Percentiles rank a stretch among this genome's conserved stretches.
Conservation (phyloP, 2,797 vertebrate genomes). For the Mallotus villosus region DNA sequence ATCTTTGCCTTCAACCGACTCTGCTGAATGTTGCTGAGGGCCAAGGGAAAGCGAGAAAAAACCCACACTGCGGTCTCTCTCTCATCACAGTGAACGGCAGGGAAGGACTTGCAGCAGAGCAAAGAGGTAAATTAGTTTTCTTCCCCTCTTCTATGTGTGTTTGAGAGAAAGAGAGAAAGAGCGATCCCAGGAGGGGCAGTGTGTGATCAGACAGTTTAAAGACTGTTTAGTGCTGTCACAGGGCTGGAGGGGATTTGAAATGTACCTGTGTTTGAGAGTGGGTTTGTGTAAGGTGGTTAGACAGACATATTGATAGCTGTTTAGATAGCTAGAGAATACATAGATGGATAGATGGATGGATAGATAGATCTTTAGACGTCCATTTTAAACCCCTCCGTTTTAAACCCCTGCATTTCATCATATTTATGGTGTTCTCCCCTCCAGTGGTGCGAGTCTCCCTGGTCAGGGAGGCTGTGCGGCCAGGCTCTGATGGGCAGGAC, state of each 20-base stretch:
- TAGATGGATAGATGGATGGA: too few species aligned
- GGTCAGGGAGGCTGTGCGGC: slow-evolving; percentile 1
- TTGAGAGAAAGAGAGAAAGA: neutral
- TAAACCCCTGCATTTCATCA: too few species aligned
- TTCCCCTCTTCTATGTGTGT: neutral
- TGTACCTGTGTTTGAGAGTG: neutral
- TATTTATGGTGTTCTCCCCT: neutral
- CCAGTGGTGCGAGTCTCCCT: slow-evolving; percentile 5
- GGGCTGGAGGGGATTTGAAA: slow-evolving; percentile 1
- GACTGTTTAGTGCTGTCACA: neutral
- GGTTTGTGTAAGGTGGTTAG: too few species aligned
- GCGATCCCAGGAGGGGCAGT: neutral
- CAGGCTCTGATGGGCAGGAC: neutral
- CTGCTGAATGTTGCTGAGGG: slow-evolving; percentile 38
- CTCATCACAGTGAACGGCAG: neutral
- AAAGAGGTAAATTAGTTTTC: neutral
- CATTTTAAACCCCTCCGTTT: too few species aligned
- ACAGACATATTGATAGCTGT: too few species aligned
- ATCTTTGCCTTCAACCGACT: slow-evolving; percentile 51
- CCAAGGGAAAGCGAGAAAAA: slow-evolving; percentile 11
- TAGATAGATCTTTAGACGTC: too few species aligned
- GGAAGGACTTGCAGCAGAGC: neutral
- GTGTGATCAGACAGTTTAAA: neutral
- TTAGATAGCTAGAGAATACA: too few species aligned
- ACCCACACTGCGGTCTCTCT: neutral